Base-by-base conservation (phyloP, 2,888 invertebrate genomes). In the Girardia tigrina region DNA sequence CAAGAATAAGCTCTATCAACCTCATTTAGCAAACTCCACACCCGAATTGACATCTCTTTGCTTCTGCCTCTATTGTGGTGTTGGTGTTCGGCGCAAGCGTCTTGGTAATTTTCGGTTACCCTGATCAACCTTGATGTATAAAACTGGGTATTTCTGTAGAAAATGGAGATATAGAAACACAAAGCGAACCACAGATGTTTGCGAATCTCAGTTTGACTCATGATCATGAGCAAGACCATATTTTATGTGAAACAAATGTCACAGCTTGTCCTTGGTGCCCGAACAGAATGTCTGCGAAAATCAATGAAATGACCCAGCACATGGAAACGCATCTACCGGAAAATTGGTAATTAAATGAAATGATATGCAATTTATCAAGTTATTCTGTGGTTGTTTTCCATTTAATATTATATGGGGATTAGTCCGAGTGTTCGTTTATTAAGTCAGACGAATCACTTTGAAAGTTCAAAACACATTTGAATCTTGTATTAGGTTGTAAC, bases 1-100 rank as follows among this genome's bases (percentile, higher is more conserved):
- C 16, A 36, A 36, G 36, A 36, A 36, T 16, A 36, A 36, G 16
- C 16, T 36, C 8, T 36, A 36, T 36, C 36, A 36, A 36, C 36
- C 36, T 12, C 36, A 36, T 36, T 16, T 36, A 36, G 6, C 27
- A 8, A 70, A 70, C 8, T 12, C 70, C 12, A 12, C 27, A 27
- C 20, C 8, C 6, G 70, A 70, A 70, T 70, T 20, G 8, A 27
- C 70, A 8, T 27, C 70, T 14, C 70, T 70, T 8, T 70, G 26
- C n/a, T 70, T 70, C n/a, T 70, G 70, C 20, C 70, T 70, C n/a
- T 70, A 23, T 70, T 70, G 70, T 70, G 70, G 70, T 12, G 26
- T 70, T 70, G 70, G 70, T 26, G 70, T 27, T 27, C 20, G 70
- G 6, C 70, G 70, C 6, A 70, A 27, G 26, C 6, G 23, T 6